Evolutionary conservation across 2,113 vertebrate species (phyloP), one percentile per base, ranked within the genome.

Genomic region (Seriola quinqueradiata): DNA sequence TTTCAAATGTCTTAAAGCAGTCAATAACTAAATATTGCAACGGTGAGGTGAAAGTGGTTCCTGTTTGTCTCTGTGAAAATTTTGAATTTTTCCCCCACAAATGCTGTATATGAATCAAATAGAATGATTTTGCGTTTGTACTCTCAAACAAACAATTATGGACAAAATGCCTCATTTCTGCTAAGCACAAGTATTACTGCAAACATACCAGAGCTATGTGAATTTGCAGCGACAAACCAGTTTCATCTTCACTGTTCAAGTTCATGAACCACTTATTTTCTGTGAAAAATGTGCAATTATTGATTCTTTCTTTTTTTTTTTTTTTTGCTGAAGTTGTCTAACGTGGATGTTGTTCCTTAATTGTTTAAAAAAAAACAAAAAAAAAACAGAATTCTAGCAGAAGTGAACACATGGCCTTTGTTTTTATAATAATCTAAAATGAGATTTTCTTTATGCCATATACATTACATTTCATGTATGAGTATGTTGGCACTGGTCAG

Each of bases 181-280:
- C 75, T n/a, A 81, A 90, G 81, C 85, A 85, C 83, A 84, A 78
- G 73, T 78, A 61, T 90, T 70, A 73, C 72, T 63, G 59, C 42
- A 70, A 71, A 77, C 60, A 52, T 10, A 28, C 65, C 61, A 52
- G 40, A 84, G 23, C 68, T 79, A 65, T 66, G 25, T 81, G 36
- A 63, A 64, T 78, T 69, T 42, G 50, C 54, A 58, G n/a, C 6
- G 40, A 32, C 4, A 4, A 64, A 79, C 36, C 54, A 13, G 25
- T 75, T 82, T 69, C 57, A 72, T 57, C 32, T 61, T 69, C 60
- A 28, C 68, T 59, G 55, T 81, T 38, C 5, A 3, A 12, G 36
- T 68, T 60, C 32, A 67, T 46, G 48, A 73, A 82, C 46, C 50
- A 44, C 46, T 78, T 61, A 32, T 66, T 13, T 57, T 74, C 5